Percentiles rank a stretch among this genome's conserved stretches.
phyloP scores from a whole-genome alignment of 2,797 vertebrate species.

The Takifugu ocellatus region DNA sequence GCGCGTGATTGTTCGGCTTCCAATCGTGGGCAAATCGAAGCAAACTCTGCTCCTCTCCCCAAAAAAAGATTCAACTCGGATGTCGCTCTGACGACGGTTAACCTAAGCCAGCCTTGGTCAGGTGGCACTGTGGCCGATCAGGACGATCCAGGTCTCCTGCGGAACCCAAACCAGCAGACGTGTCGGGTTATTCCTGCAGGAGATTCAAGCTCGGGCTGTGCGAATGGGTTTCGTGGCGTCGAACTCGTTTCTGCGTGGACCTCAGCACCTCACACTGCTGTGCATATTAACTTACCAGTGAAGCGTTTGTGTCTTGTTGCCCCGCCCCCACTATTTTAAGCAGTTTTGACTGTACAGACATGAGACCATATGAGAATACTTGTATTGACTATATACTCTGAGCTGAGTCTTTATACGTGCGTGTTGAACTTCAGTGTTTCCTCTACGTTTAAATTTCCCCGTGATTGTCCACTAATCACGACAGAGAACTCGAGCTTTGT shows the following conservation, averaged over 20 bases:
- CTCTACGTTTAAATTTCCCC: slow-evolving; percentile 54
- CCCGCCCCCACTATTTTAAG: slow-evolving; percentile 61
- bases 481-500: slow-evolving; percentile 32
- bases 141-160: too few species aligned
- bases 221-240: slow-evolving; percentile 12
- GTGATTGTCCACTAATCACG: slow-evolving; percentile 27
- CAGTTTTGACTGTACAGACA: slow-evolving; percentile 73
- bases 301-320: slow-evolving; percentile 71
- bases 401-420: slow-evolving; percentile 73
- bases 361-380: slow-evolving; percentile 62
- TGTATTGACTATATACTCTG: slow-evolving; percentile 74
- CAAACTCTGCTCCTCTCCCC: too few species aligned
- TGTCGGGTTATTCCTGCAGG: too few species aligned
- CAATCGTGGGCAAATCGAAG: too few species aligned
- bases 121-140: too few species aligned
- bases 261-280: slow-evolving; percentile 60
- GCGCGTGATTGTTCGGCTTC: too few species aligned
- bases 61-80: too few species aligned
- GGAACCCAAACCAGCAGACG: too few species aligned
- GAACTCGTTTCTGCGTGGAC: slow-evolving; percentile 30
- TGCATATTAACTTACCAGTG: slow-evolving; percentile 66
- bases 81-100: too few species aligned
- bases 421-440: slow-evolving; percentile 74
- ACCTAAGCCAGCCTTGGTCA: too few species aligned
- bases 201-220: slow-evolving; percentile 7